Base-by-base conservation (phyloP, 30 jellyfish, hydroid and myxozoan genomes). In the Cassiopea xamachana region DNA sequence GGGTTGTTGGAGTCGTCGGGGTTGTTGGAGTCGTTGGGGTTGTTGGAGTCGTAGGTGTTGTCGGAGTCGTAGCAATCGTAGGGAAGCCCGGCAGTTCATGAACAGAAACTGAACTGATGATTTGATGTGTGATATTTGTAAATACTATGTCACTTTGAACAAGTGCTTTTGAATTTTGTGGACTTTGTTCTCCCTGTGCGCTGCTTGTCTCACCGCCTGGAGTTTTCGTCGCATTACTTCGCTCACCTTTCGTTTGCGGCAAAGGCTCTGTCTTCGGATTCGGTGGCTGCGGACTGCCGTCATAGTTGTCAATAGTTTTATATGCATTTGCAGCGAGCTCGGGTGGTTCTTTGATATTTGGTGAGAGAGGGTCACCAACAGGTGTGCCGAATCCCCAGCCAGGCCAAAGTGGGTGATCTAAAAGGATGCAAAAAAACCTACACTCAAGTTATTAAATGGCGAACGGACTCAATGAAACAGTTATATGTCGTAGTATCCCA, bases 321-420 rank as follows among this genome's bases (percentile, higher is more conserved):
- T n/a, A 90, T 1, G 97, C 97, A 17, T 68, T 77, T 43, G 97
- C 93, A 17, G 97, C 97, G 2, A 84, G 82, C 87, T 64, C 93
- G 2, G 97, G 93, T 1, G 91, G 87, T 72, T 90, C 97, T 60
- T 76, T 76, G 78, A 90, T 74, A 69, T 90, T 90, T 39, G 93
- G 97, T 7, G 97, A 90, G 6, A 82, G 70, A n/a, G 97, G 97
- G 49, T 90, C 90, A 7, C 97, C 97, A 43, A 82, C 93, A 1
- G 93, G 93, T 1, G 93, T 90, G 50, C 97, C 97, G 44, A 90
- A 90, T 5, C 97, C 97, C 97, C 97, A 90, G 46, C 97, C 97
- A 0, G 97, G 97, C 97, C 97, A 90, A 1, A 90, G 88, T 17
- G 93, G 97, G 48, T 90, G 91, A 84, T 90, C 97, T 90, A 73